A percentile compares a stretch with the other conserved stretches of the same genome.
Evolutionary conservation across 2,888 invertebrate genomes (phyloP).

Genomic region (Xylota sylvarum): DNA sequence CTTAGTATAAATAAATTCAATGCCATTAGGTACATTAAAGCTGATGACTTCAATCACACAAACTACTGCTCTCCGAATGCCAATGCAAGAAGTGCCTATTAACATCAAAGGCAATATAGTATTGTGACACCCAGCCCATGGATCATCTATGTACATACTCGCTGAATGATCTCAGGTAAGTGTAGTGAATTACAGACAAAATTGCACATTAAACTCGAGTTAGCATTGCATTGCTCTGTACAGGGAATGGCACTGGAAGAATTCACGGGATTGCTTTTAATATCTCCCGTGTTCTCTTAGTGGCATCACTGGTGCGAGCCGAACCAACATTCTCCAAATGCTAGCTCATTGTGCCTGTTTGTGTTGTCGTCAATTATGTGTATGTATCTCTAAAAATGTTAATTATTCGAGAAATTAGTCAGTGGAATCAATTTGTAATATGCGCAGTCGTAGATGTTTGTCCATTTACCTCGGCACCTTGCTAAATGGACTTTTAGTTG

Average conservation of each 20-base stretch:
- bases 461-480: slow-evolving; percentile 66
- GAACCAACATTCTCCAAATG: slow-evolving; percentile 61
- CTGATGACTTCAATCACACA: neutral
- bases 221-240: slow-evolving; percentile 79
- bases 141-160: neutral
- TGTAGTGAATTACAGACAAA: slow-evolving; percentile 49
- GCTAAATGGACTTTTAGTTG: slow-evolving; percentile 73
- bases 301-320: slow-evolving; percentile 85
- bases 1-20: neutral
- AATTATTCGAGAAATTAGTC: slow-evolving; percentile 75
- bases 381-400: slow-evolving; percentile 57
- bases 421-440: slow-evolving; percentile 71
- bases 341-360: slow-evolving; percentile 40
- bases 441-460: slow-evolving; percentile 48
- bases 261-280: slow-evolving; percentile 87
- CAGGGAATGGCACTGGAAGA: slow-evolving; percentile 89
- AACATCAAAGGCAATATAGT: slow-evolving; percentile 3
- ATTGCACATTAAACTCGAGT: slow-evolving; percentile 54
- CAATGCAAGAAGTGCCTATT: neutral
- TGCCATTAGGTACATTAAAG: neutral
- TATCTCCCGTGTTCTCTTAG: slow-evolving; percentile 86
- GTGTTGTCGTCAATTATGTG: slow-evolving; percentile 1
- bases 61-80: neutral
- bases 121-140: slow-evolving; percentile 16
- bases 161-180: slow-evolving; percentile 19